Evolutionary conservation across 2,113 vertebrate genomes (phyloP).

Genomic region (Alaudala cheleensis): DNA sequence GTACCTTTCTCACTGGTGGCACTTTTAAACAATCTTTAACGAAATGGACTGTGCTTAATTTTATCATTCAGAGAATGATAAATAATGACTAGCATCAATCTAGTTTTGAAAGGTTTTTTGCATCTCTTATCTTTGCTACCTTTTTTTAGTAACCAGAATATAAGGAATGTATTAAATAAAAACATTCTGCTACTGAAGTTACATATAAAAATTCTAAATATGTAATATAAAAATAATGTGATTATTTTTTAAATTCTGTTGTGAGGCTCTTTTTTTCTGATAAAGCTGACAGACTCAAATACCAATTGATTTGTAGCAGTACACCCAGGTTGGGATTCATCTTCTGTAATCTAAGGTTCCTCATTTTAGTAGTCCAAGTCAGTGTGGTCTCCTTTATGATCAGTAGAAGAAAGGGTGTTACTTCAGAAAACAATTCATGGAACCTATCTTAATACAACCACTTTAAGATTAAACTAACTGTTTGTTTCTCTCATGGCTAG

Average conservation of each 20-base stretch:
- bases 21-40: neutral
- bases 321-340: neutral
- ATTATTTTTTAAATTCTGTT: neutral
- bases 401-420: neutral
- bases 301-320: neutral
- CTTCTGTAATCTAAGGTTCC: neutral
- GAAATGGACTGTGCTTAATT: neutral
- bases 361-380: neutral
- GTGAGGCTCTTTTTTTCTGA: neutral
- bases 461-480: neutral
- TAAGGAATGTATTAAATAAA: neutral
- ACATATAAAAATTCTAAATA: neutral
- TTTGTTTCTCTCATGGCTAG: neutral
- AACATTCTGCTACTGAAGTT: neutral
- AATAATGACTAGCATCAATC: neutral
- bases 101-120: constrained; percentile 29
- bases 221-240: neutral
- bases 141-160: neutral
- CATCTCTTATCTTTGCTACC: neutral
- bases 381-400: neutral
- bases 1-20: neutral
- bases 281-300: neutral
- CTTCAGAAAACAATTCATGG: neutral
- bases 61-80: neutral
- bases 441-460: neutral